Conservation (phyloP, 2,797 vertebrate genomes). For the Mormyrops attenuatus region DNA sequence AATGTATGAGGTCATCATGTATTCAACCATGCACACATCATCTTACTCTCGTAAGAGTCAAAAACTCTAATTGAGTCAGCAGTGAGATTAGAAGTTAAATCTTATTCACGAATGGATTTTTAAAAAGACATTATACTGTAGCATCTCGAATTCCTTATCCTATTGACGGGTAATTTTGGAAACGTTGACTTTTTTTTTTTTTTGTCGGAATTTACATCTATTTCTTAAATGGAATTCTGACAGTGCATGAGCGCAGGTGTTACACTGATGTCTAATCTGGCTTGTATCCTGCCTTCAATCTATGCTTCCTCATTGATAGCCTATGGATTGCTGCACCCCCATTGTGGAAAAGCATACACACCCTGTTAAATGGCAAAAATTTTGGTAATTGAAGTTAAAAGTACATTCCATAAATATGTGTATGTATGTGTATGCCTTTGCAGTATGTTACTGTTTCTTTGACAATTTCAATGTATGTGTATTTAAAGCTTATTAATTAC, state of each 20-base stretch:
- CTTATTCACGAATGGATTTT: not conserved
- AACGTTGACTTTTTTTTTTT: not conserved
- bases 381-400: not conserved
- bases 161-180: not conserved
- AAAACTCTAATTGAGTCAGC: not conserved
- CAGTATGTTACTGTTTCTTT: slow-evolving; percentile 58
- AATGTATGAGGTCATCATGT: not conserved
- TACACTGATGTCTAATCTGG: not conserved
- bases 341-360: not conserved
- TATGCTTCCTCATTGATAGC: not conserved
- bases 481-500: slow-evolving; percentile 63
- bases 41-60: not conserved
- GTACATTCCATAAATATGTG: slow-evolving; percentile 16
- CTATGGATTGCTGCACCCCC: not conserved
- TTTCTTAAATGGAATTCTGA: not conserved
- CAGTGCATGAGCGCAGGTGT: not conserved
- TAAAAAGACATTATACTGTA: not conserved
- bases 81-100: not conserved
- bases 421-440: slow-evolving; percentile 53
- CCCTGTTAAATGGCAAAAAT: not conserved
- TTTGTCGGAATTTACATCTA: not conserved
- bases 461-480: slow-evolving; percentile 52
- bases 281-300: not conserved
- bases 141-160: not conserved
- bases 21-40: not conserved